Evolutionary conservation across 2,797 vertebrate species (phyloP).

Genomic region (Loriculus beryllinus): DNA sequence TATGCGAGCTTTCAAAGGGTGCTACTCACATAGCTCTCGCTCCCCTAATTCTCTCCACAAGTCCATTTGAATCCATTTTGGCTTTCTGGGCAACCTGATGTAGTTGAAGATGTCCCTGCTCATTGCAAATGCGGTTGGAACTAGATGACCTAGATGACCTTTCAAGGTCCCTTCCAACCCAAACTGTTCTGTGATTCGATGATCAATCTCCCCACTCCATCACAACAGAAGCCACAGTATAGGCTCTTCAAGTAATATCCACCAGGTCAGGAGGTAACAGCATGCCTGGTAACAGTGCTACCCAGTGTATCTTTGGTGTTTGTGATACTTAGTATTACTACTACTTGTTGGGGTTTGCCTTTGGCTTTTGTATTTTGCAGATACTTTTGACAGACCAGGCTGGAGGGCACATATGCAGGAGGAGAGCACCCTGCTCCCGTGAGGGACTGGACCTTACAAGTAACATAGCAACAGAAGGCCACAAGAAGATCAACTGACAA

Average conservation of each 20-base stretch:
- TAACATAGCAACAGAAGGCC: not conserved
- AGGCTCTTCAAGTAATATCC: not conserved
- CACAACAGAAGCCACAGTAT: rapidly evolving
- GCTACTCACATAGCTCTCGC: too few relatives aligned
- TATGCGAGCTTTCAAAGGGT: too few relatives aligned
- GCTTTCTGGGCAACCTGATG: not conserved
- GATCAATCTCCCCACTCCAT: not conserved
- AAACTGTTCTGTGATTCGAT: not conserved
- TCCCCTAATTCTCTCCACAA: too few relatives aligned
- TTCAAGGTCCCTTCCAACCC: not conserved
- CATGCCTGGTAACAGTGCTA: not conserved
- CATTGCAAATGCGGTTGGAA: not conserved
- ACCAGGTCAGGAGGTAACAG: not conserved
- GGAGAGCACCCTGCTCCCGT: not conserved
- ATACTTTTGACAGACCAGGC: not conserved
- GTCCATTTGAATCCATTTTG: too few relatives aligned
- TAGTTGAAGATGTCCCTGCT: not conserved
- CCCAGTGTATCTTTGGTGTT: not conserved
- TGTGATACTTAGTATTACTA: not conserved
- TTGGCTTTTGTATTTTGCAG: not conserved
- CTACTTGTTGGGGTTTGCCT: not conserved
- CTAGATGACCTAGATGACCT: not conserved
- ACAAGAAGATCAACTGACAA: not conserved
- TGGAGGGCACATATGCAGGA: not conserved
- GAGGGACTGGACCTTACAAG: not conserved